Evolutionary conservation across 2,888 invertebrate species (phyloP), one percentile per base, ranked within the genome.

Genomic region (Orchestes rusci): DNA sequence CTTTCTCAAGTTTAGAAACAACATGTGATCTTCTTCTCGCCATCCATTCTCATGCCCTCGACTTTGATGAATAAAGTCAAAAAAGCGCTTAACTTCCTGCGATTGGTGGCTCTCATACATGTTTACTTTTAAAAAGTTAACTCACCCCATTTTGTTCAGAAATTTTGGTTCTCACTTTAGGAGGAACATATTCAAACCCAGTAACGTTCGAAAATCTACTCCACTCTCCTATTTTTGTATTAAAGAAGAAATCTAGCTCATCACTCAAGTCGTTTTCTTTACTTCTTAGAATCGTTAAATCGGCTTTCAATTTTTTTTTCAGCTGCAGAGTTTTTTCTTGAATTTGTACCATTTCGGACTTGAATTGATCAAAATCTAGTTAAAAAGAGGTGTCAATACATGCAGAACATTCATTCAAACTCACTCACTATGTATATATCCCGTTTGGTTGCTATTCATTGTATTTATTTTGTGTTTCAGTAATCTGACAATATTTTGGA

Each of bases 1-100:
- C 7, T 50, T 53, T 42, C 62, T 59, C 10, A 59, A 50, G 56
- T 70, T 71, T 32, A 72, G 56, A 60, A 77, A 78, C 45, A 73
- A 61, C 35, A 70, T 70, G 56, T 79, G 77, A 52, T 75, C 72
- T 43, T 73, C 74, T 56, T 70, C 68, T 43, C 68, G 64, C 78
- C 78, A 79, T 12, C 76, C 75, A 39, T 76, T 76, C 44, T 72
- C 71, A 29, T 73, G 72, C 18, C 73, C 75, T 19, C 67, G 66
- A 52, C 65, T 73, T 38, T 61, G 64, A 40, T 59, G 62, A 53
- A 77, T 59, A 56, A 75, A 78, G 23, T 73, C 72, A 65, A 76
- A 71, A 58, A 74, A 75, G 33, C 70, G 59, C 61, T 72, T 72
- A 4, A 74, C 73, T 64, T 75, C 76, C 73, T 76, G 47, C 18